Percentiles rank a stretch among this genome's conserved stretches.
Conservation (phyloP, 2,888 invertebrate genomes). For the Siphlonurus alternatus region DNA sequence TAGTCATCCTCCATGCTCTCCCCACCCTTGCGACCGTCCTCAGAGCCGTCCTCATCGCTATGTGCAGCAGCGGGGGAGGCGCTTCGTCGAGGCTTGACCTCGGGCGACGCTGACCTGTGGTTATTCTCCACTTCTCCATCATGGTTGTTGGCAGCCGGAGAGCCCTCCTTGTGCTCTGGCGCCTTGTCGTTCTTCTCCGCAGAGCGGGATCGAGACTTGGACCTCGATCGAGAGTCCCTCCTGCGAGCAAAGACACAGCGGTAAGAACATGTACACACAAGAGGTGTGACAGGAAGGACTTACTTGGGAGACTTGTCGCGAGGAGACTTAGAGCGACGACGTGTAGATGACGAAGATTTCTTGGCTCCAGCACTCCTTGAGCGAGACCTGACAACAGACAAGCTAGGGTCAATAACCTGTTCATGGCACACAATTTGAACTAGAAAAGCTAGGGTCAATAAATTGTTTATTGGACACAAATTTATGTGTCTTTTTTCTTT, state of each 20-base stretch:
- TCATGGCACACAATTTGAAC: too few relatives aligned
- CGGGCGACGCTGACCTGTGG: not conserved
- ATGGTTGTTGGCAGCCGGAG: not conserved
- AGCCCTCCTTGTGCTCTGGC: not conserved
- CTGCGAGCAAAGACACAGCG: too few relatives aligned
- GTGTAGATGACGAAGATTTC: conserved; percentile 11
- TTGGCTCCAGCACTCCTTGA: conserved; percentile 35
- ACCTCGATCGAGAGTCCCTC: conserved; percentile 28
- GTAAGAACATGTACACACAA: too few relatives aligned
- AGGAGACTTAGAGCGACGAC: not conserved
- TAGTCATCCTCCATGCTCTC: not conserved
- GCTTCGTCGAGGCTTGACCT: not conserved
- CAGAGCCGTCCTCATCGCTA: not conserved
- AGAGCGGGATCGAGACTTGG: conserved; percentile 31
- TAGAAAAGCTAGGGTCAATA: too few relatives aligned
- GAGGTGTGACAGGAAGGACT: not conserved
- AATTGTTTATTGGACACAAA: too few relatives aligned
- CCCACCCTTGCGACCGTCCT: not conserved
- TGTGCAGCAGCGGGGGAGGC: not conserved
- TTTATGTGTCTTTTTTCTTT: too few relatives aligned
- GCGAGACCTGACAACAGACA: conserved; percentile 34
- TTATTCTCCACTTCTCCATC: not conserved
- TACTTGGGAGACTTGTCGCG: not conserved
- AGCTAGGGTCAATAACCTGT: too few relatives aligned
- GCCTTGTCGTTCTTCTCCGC: not conserved